Evolutionary conservation across 2,797 vertebrate genomes (phyloP).

Genomic region (Rachycentron canadum): DNA sequence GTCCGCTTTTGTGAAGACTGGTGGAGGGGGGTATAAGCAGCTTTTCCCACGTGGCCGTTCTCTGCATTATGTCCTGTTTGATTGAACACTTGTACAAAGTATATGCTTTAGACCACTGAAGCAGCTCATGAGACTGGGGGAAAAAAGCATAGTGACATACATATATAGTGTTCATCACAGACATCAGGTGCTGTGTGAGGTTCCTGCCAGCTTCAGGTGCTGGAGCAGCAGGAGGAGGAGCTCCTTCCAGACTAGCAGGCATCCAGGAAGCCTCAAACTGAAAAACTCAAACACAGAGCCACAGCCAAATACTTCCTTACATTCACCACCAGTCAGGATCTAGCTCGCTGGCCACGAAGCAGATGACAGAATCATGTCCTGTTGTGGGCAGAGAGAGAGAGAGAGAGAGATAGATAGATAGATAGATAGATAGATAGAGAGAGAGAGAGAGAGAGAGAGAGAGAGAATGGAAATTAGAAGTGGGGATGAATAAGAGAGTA

Average conservation of each 20-base stretch:
- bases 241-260: constrained; percentile 48
- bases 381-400: constrained; percentile 10
- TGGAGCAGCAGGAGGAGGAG: constrained; percentile 41
- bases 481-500: constrained; percentile 43
- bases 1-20: constrained; percentile 72
- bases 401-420: too few relatives aligned
- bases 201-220: constrained; percentile 53
- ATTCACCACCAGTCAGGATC: constrained; percentile 34
- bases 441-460: too few relatives aligned
- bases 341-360: constrained; percentile 26
- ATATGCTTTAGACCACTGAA: constrained; percentile 41
- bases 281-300: constrained; percentile 29
- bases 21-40: constrained; percentile 61
- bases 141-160: constrained; percentile 4
- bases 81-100: constrained; percentile 59
- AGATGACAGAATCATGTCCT: constrained; percentile 10
- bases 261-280: constrained; percentile 31
- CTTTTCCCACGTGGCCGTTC: constrained; percentile 69
- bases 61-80: constrained; percentile 72
- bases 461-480: constrained; percentile 24
- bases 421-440: too few relatives aligned
- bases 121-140: constrained; percentile 22
- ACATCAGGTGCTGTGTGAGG: constrained; percentile 41
- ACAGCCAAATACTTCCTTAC: constrained; percentile 40
- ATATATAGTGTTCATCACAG: constrained; percentile 17